Conservation (phyloP, 2,113 vertebrate species). For the Steatornis caripensis region DNA sequence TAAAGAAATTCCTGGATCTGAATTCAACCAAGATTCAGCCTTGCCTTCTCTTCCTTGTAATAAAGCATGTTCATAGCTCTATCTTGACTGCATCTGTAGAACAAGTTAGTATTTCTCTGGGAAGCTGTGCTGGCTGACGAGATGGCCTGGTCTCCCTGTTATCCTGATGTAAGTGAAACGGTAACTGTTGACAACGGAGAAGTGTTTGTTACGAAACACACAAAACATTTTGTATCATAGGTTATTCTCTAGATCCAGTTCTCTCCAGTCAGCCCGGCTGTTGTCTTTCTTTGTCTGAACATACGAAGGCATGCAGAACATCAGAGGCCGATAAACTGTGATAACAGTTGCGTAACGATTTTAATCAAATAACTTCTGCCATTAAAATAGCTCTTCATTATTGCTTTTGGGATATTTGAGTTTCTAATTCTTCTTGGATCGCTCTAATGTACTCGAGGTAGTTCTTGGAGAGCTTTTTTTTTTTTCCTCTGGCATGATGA, state of each 20-base stretch:
- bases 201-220: neutral
- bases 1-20: neutral
- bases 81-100: neutral
- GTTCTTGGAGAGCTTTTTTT: neutral
- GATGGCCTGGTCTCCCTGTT: neutral
- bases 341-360: constrained; percentile 1
- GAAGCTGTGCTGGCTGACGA: neutral
- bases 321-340: neutral
- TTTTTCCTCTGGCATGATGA: neutral
- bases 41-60: neutral
- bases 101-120: neutral
- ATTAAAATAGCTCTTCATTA: neutral
- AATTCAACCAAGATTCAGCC: neutral
- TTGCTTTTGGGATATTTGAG: constrained; percentile 3
- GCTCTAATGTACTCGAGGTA: neutral
- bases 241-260: neutral
- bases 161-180: neutral
- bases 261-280: neutral
- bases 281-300: neutral
- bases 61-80: neutral
- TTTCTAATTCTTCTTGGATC: neutral
- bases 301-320: neutral
- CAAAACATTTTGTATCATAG: neutral
- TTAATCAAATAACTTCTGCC: neutral
- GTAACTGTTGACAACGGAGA: neutral